Percentiles rank a stretch among this genome's conserved stretches.
Conservation (phyloP, 1,140 invertebrate genomes). For the Anastrepha ludens region DNA sequence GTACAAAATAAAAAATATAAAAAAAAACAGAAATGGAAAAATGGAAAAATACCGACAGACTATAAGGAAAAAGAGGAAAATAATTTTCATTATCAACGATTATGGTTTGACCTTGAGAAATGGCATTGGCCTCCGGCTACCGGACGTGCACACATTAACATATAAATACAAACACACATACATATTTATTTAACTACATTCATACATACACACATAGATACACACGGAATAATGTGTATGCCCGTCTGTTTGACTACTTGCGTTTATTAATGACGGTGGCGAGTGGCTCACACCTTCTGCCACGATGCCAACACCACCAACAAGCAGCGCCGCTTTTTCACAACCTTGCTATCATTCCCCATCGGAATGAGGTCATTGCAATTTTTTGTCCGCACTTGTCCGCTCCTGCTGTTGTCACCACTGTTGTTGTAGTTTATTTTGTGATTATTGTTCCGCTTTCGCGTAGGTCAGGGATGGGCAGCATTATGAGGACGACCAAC, state of each 20-base stretch:
- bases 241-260: neutral
- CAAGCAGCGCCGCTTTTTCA: neutral
- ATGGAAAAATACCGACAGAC: slow-evolving; percentile 7
- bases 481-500: slow-evolving; percentile 1
- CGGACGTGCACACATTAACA: neutral
- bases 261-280: slow-evolving; percentile 32
- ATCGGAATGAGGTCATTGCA: slow-evolving; percentile 67
- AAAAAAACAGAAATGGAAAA: too few species aligned
- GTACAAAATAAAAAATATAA: slow-evolving; percentile 48
- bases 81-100: slow-evolving; percentile 74
- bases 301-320: neutral
- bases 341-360: neutral
- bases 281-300: neutral
- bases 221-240: neutral
- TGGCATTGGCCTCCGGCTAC: slow-evolving; percentile 63
- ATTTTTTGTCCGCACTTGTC: slow-evolving; percentile 59
- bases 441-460: slow-evolving; percentile 36
- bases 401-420: slow-evolving; percentile 54
- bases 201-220: neutral
- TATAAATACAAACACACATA: neutral
- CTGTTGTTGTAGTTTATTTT: slow-evolving; percentile 39
- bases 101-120: slow-evolving; percentile 72
- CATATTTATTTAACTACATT: neutral
- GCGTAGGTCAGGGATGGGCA: slow-evolving; percentile 8
- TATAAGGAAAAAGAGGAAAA: slow-evolving; percentile 55